Percentiles rank a stretch among this genome's conserved stretches.
phyloP scores from a whole-genome alignment of 1,140 invertebrate genomes.

The Hydropsyche tenuis region DNA sequence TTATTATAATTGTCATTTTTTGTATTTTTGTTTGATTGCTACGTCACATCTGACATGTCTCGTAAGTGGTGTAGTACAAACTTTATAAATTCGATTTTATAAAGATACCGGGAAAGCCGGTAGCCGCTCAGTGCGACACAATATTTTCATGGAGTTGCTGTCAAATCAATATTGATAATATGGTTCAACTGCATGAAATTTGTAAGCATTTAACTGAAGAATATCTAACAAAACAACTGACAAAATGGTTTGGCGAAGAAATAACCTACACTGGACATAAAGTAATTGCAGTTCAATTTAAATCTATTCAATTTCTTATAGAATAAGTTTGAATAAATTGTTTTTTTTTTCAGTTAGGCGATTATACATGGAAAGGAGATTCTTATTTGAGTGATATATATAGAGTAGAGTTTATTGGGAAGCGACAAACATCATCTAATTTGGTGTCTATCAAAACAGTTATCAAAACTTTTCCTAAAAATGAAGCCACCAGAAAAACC shows the following conservation, averaged over 20 bases:
- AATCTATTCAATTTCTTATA: background rate
- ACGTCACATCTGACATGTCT: too few species aligned
- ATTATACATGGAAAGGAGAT: constrained; percentile 61
- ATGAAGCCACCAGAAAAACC: constrained; percentile 64
- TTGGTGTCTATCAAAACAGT: constrained; percentile 56
- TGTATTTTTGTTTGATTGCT: too few species aligned
- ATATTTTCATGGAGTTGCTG: too few species aligned
- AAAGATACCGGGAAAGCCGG: too few species aligned
- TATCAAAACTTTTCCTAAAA: constrained; percentile 66
- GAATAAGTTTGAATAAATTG: background rate
- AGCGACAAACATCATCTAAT: constrained; percentile 51
- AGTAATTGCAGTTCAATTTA: background rate
- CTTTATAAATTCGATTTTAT: too few species aligned
- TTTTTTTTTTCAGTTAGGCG: constrained; percentile 34
- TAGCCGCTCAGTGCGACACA: too few species aligned
- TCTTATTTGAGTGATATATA: constrained; percentile 66
- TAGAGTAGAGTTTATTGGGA: constrained; percentile 60
- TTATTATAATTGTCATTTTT: too few species aligned
- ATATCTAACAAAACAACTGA: constrained; percentile 26
- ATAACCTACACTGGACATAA: constrained; percentile 26
- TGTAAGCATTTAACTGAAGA: constrained; percentile 27
- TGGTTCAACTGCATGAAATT: too few species aligned
- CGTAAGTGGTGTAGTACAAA: too few species aligned
- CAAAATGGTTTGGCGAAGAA: constrained; percentile 38
- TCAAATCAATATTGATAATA: too few species aligned